Conservation (phyloP, 1,140 invertebrate species). For the Drosophila ananassae region DNA sequence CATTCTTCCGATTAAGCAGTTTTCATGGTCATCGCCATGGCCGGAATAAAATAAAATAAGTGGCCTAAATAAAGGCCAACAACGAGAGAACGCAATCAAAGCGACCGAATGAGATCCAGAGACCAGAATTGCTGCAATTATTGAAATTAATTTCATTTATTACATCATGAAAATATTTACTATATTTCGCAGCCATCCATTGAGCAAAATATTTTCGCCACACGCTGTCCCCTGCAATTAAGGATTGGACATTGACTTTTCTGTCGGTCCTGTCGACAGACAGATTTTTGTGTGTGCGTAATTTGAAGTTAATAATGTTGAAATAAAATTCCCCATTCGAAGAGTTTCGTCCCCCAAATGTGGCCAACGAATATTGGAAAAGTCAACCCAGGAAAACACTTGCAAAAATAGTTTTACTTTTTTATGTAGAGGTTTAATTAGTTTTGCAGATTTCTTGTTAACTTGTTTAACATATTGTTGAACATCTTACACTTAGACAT, state of each 20-base stretch:
- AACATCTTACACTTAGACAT: too few relatives aligned
- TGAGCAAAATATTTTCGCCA: conserved; percentile 58
- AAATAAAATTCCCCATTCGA: conserved; percentile 65
- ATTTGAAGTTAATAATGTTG: conserved; percentile 75
- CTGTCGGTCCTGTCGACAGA: conserved; percentile 12
- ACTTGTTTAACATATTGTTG: too few relatives aligned
- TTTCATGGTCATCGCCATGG: conserved; percentile 76
- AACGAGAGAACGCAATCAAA: not conserved
- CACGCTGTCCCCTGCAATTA: conserved; percentile 74
- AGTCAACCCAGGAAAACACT: not conserved
- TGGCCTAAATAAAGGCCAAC: conserved; percentile 71
- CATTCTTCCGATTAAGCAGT: conserved; percentile 81
- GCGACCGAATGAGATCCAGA: conserved; percentile 7
- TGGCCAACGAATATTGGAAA: not conserved
- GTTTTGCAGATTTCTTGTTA: too few relatives aligned
- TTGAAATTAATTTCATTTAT: conserved; percentile 81
- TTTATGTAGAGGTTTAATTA: too few relatives aligned
- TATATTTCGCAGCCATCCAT: conserved; percentile 8
- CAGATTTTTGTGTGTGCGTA: conserved; percentile 31
- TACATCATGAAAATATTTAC: conserved; percentile 75
- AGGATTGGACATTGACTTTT: conserved; percentile 46
- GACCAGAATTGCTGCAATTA: conserved; percentile 70
- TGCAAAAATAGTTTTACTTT: not conserved
- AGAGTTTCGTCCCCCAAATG: conserved; percentile 29
- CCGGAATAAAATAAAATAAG: conserved; percentile 73